These are phyloP conservation scores for Apis dorsata DNA, from an alignment of 1,140 invertebrate species.

Conservation along the genomic window DNA sequence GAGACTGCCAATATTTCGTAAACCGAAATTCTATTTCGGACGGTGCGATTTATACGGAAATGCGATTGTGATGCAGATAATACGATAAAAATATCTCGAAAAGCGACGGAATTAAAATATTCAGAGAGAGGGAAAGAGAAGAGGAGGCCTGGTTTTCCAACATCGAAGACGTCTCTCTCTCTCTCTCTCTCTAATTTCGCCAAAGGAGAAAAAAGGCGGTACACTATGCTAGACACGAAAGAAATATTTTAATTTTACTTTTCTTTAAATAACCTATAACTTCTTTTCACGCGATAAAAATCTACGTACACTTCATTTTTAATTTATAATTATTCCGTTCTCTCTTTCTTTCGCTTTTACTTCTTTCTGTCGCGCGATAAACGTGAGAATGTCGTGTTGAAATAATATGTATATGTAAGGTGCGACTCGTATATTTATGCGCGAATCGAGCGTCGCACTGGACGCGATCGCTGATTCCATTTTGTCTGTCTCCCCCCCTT, in stretches of 20 bases:
- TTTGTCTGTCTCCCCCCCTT: no score
- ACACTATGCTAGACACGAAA: not conserved
- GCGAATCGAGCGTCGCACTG: no score
- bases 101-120: slow-evolving; percentile 2
- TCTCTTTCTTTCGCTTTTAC: not conserved
- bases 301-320: not conserved
- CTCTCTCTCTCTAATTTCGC: no score
- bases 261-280: not conserved
- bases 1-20: slow-evolving; percentile 26
- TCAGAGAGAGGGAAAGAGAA: no score
- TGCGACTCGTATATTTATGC: no score
- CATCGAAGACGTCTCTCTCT: not conserved
- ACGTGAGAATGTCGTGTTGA: no score
- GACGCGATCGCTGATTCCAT: no score
- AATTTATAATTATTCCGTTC: not conserved
- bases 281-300: not conserved
- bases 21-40: slow-evolving; percentile 30
- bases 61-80: no score
- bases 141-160: no score
- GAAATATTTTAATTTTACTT: not conserved
- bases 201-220: not conserved
- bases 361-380: not conserved
- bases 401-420: no score
- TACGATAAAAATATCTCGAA: not conserved
- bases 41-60: not conserved